Evolutionary conservation across 2,113 vertebrate genomes (phyloP).

Genomic region (Elephas maximus): DNA sequence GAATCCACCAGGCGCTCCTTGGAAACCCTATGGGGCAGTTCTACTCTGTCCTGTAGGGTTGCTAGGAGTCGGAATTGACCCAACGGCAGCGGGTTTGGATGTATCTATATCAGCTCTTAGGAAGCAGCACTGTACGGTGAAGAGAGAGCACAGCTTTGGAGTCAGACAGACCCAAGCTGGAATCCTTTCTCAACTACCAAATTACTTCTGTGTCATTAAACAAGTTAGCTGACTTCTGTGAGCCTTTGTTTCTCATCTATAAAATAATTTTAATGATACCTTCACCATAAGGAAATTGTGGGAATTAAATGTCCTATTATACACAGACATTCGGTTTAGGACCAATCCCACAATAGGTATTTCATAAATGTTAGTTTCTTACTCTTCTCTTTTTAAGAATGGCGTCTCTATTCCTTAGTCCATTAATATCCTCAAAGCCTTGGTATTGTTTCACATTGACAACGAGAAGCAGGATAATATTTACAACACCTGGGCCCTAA

Average conservation of each 20-base stretch:
- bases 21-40: too few species aligned
- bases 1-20: too few species aligned
- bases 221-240: background rate
- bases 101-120: background rate
- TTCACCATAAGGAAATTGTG: background rate
- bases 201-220: slow-evolving; percentile 25
- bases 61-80: too few species aligned
- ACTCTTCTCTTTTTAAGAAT: slow-evolving; percentile 41
- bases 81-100: background rate
- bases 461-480: background rate
- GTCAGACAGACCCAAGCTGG: too few species aligned
- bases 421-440: slow-evolving; percentile 8
- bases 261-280: slow-evolving; percentile 17
- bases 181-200: background rate
- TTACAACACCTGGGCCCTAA: background rate
- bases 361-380: background rate
- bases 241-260: slow-evolving; percentile 27
- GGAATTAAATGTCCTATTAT: background rate
- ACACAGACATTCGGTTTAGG: background rate
- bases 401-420: background rate
- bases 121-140: background rate
- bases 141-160: background rate
- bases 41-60: too few species aligned
- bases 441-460: slow-evolving; percentile 9
- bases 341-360: background rate